phyloP scores from a whole-genome alignment of 2,888 invertebrate species.

The Drosophila paracracens region DNA sequence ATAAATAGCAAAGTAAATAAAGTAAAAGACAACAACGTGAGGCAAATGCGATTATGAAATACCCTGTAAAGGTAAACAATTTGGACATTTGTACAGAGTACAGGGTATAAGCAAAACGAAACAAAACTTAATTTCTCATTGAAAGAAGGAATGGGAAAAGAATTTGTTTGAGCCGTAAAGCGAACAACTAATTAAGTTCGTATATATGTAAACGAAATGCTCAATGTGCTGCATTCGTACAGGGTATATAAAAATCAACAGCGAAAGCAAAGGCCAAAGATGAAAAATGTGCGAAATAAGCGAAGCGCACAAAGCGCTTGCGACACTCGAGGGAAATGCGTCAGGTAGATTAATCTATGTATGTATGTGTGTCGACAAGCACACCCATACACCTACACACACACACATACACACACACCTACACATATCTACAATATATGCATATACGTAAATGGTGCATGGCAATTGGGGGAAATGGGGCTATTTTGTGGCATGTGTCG shows the following conservation, averaged over 20 bases:
- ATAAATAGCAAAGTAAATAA: constrained; percentile 8
- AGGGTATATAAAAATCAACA: constrained; percentile 38
- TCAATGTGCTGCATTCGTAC: not conserved
- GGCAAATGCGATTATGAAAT: not conserved
- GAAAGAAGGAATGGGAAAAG: not conserved
- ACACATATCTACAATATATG: constrained; percentile 6
- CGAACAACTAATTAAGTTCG: not conserved
- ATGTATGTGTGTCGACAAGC: not conserved
- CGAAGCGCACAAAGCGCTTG: constrained; percentile 64
- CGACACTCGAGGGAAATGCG: constrained; percentile 70
- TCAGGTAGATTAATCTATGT: constrained; percentile 51
- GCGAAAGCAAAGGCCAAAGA: constrained; percentile 54
- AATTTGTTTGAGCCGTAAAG: too few species aligned
- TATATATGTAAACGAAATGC: not conserved
- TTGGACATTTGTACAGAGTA: not conserved
- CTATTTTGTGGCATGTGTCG: constrained; percentile 44
- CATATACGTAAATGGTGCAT: constrained; percentile 41
- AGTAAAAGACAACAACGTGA: not conserved
- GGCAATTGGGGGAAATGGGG: constrained; percentile 7
- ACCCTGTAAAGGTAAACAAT: constrained; percentile 4
- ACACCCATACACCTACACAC: constrained; percentile 7
- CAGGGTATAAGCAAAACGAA: not conserved
- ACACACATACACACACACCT: not conserved
- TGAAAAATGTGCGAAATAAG: constrained; percentile 73
- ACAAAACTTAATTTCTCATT: not conserved